Evolutionary conservation across 2,888 invertebrate species (phyloP).

Genomic region (Diplolepis rosae): DNA sequence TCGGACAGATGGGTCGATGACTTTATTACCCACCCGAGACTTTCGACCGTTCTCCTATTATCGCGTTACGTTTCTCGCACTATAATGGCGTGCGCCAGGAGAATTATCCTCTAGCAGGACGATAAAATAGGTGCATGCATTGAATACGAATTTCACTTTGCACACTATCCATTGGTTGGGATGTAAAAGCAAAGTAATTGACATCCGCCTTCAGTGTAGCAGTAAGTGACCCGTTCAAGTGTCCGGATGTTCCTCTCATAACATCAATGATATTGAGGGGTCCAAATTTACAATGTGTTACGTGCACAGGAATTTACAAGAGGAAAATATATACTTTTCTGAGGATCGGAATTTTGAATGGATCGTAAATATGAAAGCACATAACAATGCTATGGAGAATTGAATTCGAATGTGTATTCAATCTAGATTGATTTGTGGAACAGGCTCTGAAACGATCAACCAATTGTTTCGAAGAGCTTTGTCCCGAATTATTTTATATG

Average conservation of each 20-base stretch:
- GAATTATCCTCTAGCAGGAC: slow-evolving; percentile 14
- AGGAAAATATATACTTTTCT: background rate
- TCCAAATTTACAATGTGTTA: background rate
- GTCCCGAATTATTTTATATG: background rate
- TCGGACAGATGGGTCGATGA: slow-evolving; percentile 21
- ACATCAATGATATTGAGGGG: slow-evolving; percentile 9
- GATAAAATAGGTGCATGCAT: slow-evolving; percentile 22
- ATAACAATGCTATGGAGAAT: background rate
- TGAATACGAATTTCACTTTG: slow-evolving; percentile 27
- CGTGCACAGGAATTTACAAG: background rate
- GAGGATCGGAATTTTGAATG: background rate
- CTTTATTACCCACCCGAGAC: slow-evolving; percentile 26
- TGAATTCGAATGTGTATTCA: background rate
- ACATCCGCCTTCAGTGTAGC: slow-evolving; percentile 24
- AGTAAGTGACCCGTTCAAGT: slow-evolving; percentile 23
- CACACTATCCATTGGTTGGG: slow-evolving; percentile 13
- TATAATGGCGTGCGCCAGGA: slow-evolving; percentile 20
- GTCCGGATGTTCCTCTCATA: slow-evolving; percentile 20
- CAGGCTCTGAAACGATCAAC: background rate
- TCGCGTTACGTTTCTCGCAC: slow-evolving; percentile 15
- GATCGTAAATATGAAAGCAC: background rate
- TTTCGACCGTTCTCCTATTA: slow-evolving; percentile 30
- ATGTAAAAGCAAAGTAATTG: slow-evolving; percentile 18
- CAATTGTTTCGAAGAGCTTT: background rate
- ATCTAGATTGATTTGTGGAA: background rate